phyloP scores from a whole-genome alignment of 2,888 invertebrate species.

The Lacanobia oleracea region DNA sequence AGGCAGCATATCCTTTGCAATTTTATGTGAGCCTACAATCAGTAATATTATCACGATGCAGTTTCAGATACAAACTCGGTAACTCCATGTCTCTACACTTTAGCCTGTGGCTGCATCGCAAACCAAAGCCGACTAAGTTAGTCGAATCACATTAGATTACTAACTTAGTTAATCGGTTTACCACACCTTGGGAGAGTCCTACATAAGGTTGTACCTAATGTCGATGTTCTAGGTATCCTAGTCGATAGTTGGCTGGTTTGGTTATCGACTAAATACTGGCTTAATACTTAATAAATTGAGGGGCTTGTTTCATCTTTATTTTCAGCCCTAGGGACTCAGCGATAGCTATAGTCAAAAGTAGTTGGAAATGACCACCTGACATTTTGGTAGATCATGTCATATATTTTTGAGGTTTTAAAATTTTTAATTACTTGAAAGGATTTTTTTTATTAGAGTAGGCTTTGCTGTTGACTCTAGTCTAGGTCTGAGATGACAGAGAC shows the following conservation, averaged over 20 bases:
- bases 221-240: not conserved
- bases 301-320: no score
- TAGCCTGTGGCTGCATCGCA: slow-evolving; percentile 8
- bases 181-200: slow-evolving; percentile 15
- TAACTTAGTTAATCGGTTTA: slow-evolving; percentile 48
- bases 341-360: no score
- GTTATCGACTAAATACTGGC: not conserved
- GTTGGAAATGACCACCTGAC: no score
- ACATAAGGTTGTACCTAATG: not conserved
- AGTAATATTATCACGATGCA: not conserved
- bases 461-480: no score
- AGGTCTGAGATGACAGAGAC: no score
- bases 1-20: no score
- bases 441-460: no score
- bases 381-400: no score
- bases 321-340: no score
- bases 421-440: no score
- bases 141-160: slow-evolving; percentile 43
- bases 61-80: not conserved
- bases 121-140: slow-evolving; percentile 34
- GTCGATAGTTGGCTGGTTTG: not conserved
- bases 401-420: no score
- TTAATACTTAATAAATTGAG: not conserved
- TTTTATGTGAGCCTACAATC: no score
- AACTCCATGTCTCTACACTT: not conserved